Evolutionary conservation across 92 coral and sea anemone genomes (phyloP).

Genomic region (Umimayanthus kanabou): DNA sequence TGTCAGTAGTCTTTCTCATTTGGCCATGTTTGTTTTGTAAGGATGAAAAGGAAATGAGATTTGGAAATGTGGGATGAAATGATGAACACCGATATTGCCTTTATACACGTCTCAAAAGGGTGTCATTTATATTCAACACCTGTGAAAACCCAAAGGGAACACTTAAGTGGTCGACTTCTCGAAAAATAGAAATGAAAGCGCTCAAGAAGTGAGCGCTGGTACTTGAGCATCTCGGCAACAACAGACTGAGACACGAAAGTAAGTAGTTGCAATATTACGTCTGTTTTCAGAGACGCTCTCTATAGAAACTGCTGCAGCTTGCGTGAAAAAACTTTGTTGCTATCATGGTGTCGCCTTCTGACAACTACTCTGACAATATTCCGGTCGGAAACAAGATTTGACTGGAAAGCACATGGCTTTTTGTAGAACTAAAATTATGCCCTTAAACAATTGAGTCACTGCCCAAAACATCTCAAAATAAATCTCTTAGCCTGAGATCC

Average conservation of each 20-base stretch:
- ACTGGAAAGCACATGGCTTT: conserved; percentile 36
- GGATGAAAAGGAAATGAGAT: conserved; percentile 41
- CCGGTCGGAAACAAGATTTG: conserved; percentile 43
- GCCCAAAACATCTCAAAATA: conserved; percentile 29
- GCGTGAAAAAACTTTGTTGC: background rate
- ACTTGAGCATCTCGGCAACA: background rate
- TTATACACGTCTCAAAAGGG: conserved; percentile 14
- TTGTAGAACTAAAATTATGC: background rate
- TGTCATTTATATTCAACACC: conserved; percentile 20
- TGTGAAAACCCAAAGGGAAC: background rate
- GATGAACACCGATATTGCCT: background rate
- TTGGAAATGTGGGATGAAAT: conserved; percentile 36
- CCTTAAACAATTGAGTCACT: conserved; percentile 19
- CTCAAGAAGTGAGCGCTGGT: background rate
- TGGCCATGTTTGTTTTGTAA: conserved; percentile 24
- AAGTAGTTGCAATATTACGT: background rate
- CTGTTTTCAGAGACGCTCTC: background rate
- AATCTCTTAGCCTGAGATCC: conserved; percentile 18
- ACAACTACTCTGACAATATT: conserved; percentile 27
- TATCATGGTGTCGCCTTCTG: background rate
- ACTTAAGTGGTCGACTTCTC: conserved; percentile 19
- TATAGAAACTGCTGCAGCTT: background rate
- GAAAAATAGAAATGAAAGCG: background rate
- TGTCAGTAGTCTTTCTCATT: conserved; percentile 1
- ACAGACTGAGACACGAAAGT: background rate